Evolutionary conservation across 2,888 invertebrate species (phyloP).

Genomic region (Torymus texanus): DNA sequence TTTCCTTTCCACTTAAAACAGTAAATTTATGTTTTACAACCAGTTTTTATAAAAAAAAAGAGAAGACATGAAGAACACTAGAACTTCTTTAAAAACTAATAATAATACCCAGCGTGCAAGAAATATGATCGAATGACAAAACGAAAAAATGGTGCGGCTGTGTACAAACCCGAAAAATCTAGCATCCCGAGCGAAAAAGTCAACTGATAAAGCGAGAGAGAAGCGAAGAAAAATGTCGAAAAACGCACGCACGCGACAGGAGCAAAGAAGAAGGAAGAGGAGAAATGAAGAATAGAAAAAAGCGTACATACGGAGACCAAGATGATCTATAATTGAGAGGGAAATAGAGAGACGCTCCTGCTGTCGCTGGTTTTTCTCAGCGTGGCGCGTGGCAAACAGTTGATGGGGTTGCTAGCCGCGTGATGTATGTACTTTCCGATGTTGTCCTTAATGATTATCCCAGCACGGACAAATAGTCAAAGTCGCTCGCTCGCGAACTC

Average conservation of each 20-base stretch:
- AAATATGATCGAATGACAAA: not conserved
- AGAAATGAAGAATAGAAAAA: not conserved
- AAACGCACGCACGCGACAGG: conserved; percentile 36
- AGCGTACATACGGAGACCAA: not conserved
- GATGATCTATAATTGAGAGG: conserved; percentile 50
- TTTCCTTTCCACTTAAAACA: too few species aligned
- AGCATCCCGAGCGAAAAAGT: conserved; percentile 11
- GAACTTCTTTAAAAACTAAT: too few species aligned
- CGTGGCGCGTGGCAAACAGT: conserved; percentile 49
- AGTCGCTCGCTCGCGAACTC: not conserved
- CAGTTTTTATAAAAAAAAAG: too few species aligned
- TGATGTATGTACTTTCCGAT: conserved; percentile 59
- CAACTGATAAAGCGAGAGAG: not conserved
- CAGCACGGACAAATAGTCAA: conserved; percentile 25
- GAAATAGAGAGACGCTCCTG: conserved; percentile 9
- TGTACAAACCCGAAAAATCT: not conserved
- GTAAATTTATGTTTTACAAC: too few species aligned
- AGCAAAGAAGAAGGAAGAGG: not conserved
- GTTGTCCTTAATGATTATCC: conserved; percentile 62
- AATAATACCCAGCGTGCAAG: too few species aligned
- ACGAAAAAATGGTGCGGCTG: not conserved
- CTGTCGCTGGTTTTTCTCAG: not conserved
- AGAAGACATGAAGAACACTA: too few species aligned
- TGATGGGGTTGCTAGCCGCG: conserved; percentile 59
- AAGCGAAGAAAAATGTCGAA: conserved; percentile 11